A percentile compares a stretch with the other conserved stretches of the same genome.
These are phyloP conservation scores for Plagiodera versicolora DNA, from an alignment of 2,888 invertebrate species.

Conservation along the genomic window DNA sequence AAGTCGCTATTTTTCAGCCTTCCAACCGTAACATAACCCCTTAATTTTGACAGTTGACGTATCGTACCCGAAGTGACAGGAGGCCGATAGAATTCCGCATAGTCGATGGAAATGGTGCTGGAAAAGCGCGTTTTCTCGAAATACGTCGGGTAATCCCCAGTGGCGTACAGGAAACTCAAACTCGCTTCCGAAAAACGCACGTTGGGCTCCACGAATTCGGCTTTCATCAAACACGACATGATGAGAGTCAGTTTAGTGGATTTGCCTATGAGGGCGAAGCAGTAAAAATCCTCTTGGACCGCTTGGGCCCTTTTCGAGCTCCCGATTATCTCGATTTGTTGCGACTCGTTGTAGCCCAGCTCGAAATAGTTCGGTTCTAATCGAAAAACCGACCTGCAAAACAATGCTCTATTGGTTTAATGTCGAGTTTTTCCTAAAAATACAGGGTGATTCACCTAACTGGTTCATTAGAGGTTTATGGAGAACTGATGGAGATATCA, in stretches of 20 bases:
- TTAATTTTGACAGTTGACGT: no score
- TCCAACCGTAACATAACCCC: no score
- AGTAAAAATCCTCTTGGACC: constrained; percentile 61
- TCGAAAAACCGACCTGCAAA: constrained; percentile 51
- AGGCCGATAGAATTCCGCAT: neutral
- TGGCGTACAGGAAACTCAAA: constrained; percentile 52
- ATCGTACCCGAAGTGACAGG: neutral
- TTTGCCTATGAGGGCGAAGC: constrained; percentile 60
- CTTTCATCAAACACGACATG: constrained; percentile 56
- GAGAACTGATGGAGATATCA: no score
- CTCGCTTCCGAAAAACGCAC: constrained; percentile 57
- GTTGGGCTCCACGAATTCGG: constrained; percentile 63
- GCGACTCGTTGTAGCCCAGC: constrained; percentile 55
- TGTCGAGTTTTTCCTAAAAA: no score
- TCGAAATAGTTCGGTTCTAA: constrained; percentile 57
- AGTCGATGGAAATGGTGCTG: neutral
- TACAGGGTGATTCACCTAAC: no score
- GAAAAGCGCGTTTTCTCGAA: neutral
- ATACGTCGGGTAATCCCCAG: neutral
- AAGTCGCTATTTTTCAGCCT: no score
- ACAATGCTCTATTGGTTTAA: no score
- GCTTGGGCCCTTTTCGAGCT: constrained; percentile 49
- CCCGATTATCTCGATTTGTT: constrained; percentile 30
- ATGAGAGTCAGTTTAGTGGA: constrained; percentile 60
- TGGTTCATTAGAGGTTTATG: no score